Conservation (phyloP, 2,888 invertebrate species). For the Luperina testacea region DNA sequence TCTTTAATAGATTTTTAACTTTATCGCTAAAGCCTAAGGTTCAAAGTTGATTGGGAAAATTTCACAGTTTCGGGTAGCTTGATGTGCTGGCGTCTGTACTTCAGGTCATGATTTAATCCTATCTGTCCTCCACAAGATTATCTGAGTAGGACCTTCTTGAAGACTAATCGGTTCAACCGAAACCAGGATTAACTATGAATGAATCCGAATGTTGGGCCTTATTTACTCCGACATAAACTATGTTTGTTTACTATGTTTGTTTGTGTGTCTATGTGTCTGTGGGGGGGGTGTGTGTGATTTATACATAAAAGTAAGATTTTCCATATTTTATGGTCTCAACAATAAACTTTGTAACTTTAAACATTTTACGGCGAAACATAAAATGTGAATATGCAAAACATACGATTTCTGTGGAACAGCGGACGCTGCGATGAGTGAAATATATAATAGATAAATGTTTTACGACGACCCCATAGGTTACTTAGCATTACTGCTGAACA, state of each 20-base stretch:
- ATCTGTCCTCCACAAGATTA: conserved; percentile 42
- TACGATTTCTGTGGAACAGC: conserved; percentile 68
- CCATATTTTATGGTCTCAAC: conserved; percentile 78
- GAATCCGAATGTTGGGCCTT: conserved; percentile 44
- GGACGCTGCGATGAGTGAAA: conserved; percentile 54
- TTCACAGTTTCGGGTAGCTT: too few relatives aligned
- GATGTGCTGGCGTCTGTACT: background rate
- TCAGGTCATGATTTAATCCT: conserved; percentile 32
- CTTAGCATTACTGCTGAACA: conserved; percentile 8
- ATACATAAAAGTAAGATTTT: conserved; percentile 51
- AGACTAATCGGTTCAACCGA: conserved; percentile 56
- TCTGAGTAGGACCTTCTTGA: conserved; percentile 46
- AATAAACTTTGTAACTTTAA: conserved; percentile 83
- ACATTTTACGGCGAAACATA: conserved; percentile 83
- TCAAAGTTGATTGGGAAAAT: too few relatives aligned
- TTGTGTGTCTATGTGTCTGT: background rate
- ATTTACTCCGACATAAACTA: conserved; percentile 20
- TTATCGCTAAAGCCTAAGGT: too few relatives aligned
- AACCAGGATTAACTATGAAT: conserved; percentile 62
- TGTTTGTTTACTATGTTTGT: background rate
- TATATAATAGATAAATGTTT: conserved; percentile 35
- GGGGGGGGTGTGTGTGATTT: conserved; percentile 10
- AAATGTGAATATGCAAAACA: conserved; percentile 80
- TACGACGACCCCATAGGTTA: background rate
- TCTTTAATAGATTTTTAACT: too few relatives aligned